Evolutionary conservation across 2,888 invertebrate species (phyloP).

Genomic region (Venusia cambrica): DNA sequence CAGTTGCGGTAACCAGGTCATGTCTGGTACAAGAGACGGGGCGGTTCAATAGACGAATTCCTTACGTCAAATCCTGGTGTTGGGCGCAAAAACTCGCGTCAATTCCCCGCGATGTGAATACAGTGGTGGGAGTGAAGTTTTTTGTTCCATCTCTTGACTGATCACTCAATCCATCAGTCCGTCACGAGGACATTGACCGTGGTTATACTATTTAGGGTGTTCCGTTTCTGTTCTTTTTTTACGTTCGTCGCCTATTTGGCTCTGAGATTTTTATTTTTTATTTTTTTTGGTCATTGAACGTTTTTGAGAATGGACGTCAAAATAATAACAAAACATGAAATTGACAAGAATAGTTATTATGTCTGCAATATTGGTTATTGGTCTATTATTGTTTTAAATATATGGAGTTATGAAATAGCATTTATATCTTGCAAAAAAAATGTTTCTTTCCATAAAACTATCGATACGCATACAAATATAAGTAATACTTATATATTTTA

Average conservation of each 20-base stretch:
- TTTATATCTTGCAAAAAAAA: too few relatives aligned
- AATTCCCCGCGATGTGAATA: conserved; percentile 53
- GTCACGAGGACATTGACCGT: conserved; percentile 73
- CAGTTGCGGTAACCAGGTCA: conserved; percentile 49
- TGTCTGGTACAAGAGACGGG: conserved; percentile 39
- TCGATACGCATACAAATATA: too few relatives aligned
- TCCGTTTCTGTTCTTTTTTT: conserved; percentile 43
- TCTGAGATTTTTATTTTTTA: conserved; percentile 10
- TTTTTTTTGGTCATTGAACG: conserved; percentile 10
- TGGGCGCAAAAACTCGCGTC: conserved; percentile 65
- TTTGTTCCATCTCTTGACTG: conserved; percentile 66
- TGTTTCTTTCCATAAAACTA: too few relatives aligned
- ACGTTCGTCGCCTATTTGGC: conserved; percentile 9
- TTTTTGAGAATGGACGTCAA: too few relatives aligned
- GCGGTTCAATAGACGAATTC: conserved; percentile 59
- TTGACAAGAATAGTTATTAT: too few relatives aligned
- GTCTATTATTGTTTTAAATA: conserved; percentile 1
- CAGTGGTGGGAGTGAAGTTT: conserved; percentile 59
- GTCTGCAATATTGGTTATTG: conserved; percentile 5
- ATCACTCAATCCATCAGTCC: conserved; percentile 60
- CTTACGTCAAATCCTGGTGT: conserved; percentile 44
- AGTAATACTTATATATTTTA: too few relatives aligned
- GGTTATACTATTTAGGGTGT: conserved; percentile 61
- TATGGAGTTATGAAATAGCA: conserved; percentile 3
- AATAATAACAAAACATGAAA: too few relatives aligned